Base-by-base conservation (phyloP, 2,888 invertebrate genomes). In the Lasioglossum leucozonium region DNA sequence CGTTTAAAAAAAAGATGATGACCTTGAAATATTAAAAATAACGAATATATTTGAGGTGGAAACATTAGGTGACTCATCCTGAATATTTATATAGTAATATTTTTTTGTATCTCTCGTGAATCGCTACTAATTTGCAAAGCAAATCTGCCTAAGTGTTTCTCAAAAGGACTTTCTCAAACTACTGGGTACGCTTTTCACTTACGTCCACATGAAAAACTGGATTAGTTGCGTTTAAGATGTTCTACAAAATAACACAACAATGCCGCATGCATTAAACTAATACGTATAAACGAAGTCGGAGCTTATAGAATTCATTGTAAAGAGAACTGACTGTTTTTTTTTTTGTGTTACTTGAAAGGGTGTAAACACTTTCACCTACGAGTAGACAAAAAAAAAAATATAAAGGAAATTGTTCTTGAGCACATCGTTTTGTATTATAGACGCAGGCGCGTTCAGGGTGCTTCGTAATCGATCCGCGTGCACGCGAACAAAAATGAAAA, bases 151-250 rank as follows among this genome's bases (percentile, higher is more conserved):
- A 89, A 86, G 82, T 86, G 79, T 78, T 65, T 80, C 80, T 79
- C 72, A 86, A 79, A 79, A 82, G 79, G 79, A 87, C 34, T 40
- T 81, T 81, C 58, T 71, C 76, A 82, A 84, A 91, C 94, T 94
- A 94, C 93, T 93, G 92, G 94, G 93, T 94, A 91, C 92, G 93
- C 84, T 93, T 93, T 92, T 92, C 94, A 95, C 95, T 95, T 95
- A 95, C 95, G 94, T 94, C 94, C 93, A 95, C 94, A 92, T 95
- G 95, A 95, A 95, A 95, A 93, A 95, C 95, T 93, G 95, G 94
- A 94, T 95, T 95, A 95, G 95, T 95, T 93, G 95, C 95, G 94
- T 94, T 94, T 95, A 95, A 95, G 95, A 94, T 93, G 94, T 95
- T 95, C 95, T 95, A 95, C 93, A 95, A 95, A 94, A 93, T 93